phyloP scores from a whole-genome alignment of 2,113 vertebrate species.

The Orthonyx spaldingii region DNA sequence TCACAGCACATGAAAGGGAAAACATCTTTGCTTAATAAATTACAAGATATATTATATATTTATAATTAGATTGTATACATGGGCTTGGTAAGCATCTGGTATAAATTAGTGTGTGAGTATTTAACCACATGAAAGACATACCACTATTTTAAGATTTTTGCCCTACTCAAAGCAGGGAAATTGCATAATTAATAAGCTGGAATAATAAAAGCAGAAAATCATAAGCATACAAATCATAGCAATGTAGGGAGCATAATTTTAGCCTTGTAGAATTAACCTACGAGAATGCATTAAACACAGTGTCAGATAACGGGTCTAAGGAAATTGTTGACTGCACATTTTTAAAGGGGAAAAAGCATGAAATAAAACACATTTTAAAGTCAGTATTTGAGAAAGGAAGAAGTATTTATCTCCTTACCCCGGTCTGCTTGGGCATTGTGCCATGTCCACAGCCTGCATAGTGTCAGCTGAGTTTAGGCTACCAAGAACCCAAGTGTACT shows the following conservation, averaged over 20 bases:
- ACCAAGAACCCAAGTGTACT: not conserved
- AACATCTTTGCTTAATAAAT: not conserved
- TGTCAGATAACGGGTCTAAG: not conserved
- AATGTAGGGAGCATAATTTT: not conserved
- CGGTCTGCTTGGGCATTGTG: rapidly evolving
- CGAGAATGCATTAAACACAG: not conserved
- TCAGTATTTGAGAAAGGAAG: not conserved
- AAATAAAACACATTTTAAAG: not conserved
- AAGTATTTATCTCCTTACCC: not conserved
- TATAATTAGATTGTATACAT: not conserved
- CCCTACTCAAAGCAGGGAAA: not conserved
- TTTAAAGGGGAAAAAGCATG: not conserved
- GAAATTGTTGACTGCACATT: not conserved
- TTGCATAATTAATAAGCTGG: not conserved
- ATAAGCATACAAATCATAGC: not conserved
- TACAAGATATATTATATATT: not conserved
- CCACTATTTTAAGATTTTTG: not conserved
- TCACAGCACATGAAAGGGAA: not conserved
- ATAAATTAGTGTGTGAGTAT: not conserved
- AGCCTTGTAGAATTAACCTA: not conserved
- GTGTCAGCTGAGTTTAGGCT: not conserved
- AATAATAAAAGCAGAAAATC: not conserved
- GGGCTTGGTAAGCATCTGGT: not conserved
- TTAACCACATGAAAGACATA: constrained; percentile 2
- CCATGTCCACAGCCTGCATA: not conserved